phyloP scores from a whole-genome alignment of 2,888 invertebrate genomes.

The Tipula lateralis region DNA sequence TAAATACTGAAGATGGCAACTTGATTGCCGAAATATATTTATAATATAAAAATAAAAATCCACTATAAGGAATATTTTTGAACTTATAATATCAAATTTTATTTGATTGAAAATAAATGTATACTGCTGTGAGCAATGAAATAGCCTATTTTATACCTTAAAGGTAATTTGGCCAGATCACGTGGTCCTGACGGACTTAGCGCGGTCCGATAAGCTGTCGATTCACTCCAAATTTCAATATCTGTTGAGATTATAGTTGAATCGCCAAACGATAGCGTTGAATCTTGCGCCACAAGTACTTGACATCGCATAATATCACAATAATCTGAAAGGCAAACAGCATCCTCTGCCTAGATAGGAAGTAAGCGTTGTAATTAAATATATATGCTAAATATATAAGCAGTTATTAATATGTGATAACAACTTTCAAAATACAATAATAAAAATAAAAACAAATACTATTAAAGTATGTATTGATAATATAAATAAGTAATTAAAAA shows the following conservation, averaged over 20 bases:
- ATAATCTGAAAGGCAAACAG: conserved; percentile 88
- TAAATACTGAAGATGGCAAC: too few species aligned
- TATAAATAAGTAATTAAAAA: neutral
- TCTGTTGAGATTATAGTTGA: conserved; percentile 67
- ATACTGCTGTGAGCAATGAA: neutral
- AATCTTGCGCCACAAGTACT: conserved; percentile 71
- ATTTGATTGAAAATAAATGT: too few species aligned
- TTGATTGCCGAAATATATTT: too few species aligned
- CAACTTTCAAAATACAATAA: neutral
- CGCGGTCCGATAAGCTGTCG: conserved; percentile 63
- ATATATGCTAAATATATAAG: neutral
- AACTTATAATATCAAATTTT: too few species aligned
- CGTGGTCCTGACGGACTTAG: conserved; percentile 54
- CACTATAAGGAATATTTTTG: too few species aligned
- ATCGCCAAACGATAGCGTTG: conserved; percentile 57
- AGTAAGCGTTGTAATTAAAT: neutral
- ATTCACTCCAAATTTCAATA: conserved; percentile 78
- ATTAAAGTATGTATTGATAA: neutral
- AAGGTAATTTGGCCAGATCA: conserved; percentile 49
- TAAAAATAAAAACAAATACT: neutral
- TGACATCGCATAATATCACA: conserved; percentile 96
- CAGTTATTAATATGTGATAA: neutral
- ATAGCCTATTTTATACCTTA: conserved; percentile 36
- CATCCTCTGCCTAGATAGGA: conserved; percentile 73
- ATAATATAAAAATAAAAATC: too few species aligned